Evolutionary conservation across 1,140 invertebrate species (phyloP).

Genomic region (Macrobrachium rosenbergii): DNA sequence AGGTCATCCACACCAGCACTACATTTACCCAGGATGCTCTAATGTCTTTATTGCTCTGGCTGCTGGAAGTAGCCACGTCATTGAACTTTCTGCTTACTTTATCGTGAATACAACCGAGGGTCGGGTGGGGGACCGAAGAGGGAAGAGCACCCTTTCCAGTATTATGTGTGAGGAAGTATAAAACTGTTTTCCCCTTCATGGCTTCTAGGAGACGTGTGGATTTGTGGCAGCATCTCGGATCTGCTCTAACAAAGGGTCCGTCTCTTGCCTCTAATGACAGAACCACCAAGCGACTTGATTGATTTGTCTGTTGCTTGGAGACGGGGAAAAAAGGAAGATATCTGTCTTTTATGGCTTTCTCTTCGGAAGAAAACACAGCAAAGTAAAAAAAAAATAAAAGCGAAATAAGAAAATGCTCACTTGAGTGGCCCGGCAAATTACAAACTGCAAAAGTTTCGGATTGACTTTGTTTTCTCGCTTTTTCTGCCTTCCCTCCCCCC

Average conservation of each 20-base stretch:
- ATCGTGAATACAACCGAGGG: neutral
- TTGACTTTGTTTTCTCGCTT: neutral
- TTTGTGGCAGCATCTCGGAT: neutral
- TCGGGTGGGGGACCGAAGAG: neutral
- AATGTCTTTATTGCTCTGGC: slow-evolving; percentile 27
- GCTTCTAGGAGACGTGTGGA: no score
- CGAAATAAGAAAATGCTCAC: neutral
- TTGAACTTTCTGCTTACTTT: neutral
- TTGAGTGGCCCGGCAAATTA: slow-evolving; percentile 17
- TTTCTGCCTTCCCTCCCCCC: neutral
- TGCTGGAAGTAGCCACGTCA: slow-evolving; percentile 8
- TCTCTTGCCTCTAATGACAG: neutral
- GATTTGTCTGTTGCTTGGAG: neutral
- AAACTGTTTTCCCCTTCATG: no score
- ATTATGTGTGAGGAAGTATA: no score
- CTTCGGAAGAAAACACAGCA: neutral
- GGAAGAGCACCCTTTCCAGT: no score
- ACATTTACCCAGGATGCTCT: slow-evolving; percentile 23
- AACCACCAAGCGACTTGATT: slow-evolving; percentile 15
- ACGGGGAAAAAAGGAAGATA: neutral
- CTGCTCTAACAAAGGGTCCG: neutral
- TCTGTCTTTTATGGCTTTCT: neutral
- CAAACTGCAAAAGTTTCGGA: slow-evolving; percentile 10
- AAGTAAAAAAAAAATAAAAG: neutral
- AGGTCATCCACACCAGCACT: slow-evolving; percentile 19